These are phyloP conservation scores for Simalia tracyae DNA, from an alignment of 2,797 vertebrate species.

Conservation along the genomic window DNA sequence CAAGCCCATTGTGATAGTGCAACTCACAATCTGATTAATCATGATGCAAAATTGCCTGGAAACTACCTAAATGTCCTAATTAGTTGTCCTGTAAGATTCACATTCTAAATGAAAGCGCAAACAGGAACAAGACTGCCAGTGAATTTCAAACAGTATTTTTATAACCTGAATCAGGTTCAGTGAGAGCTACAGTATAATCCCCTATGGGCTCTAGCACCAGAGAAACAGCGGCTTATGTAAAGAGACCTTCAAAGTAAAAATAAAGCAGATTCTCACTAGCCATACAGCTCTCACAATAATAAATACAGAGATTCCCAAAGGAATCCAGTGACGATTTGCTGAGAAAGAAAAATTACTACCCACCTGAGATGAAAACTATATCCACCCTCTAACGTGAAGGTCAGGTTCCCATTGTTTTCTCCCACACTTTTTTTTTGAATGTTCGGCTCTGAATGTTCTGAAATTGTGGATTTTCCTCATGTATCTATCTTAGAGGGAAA, in stretches of 20 bases:
- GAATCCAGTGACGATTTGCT: background rate
- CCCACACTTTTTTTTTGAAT: background rate
- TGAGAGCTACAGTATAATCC: background rate
- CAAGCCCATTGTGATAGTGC: background rate
- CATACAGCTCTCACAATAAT: background rate
- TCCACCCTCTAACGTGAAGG: background rate
- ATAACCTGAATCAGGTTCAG: background rate
- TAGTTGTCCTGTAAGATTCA: background rate
- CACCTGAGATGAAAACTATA: background rate
- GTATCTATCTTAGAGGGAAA: background rate
- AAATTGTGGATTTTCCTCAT: background rate
- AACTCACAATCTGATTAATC: background rate
- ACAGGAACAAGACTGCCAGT: background rate
- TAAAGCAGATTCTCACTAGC: background rate
- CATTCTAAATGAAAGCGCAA: background rate
- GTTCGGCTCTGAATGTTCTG: background rate
- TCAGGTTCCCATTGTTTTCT: background rate
- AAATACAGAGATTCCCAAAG: background rate
- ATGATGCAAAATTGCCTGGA: background rate
- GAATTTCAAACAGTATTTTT: constrained; percentile 12
- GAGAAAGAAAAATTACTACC: background rate
- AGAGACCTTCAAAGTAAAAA: constrained; percentile 11
- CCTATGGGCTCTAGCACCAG: background rate
- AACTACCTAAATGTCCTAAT: background rate
- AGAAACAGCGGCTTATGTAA: background rate